Evolutionary conservation across 2,888 invertebrate genomes (phyloP).

Genomic region (Odontothrips loti): DNA sequence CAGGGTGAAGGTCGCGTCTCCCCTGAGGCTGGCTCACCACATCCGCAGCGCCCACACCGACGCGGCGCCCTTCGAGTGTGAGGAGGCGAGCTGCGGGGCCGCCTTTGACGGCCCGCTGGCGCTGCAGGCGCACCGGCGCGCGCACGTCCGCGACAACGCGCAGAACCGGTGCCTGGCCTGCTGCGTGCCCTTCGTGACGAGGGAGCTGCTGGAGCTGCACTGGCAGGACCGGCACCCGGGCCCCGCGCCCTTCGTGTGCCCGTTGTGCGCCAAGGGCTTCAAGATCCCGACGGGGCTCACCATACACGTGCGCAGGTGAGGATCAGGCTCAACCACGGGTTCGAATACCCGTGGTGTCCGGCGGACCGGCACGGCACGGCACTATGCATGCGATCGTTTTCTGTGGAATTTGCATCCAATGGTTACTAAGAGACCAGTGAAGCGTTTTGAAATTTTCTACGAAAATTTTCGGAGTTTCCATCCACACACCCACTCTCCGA

Average conservation of each 20-base stretch:
- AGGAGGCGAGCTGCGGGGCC: not conserved
- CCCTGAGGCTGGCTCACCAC: not conserved
- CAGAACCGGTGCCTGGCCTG: slow-evolving; percentile 14
- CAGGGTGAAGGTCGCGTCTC: not conserved
- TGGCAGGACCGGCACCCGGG: not conserved
- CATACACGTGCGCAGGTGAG: not conserved
- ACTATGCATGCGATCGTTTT: no score
- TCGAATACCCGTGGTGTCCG: no score
- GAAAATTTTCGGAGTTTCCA: no score
- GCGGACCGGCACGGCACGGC: no score
- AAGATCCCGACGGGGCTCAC: not conserved
- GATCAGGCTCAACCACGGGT: not conserved
- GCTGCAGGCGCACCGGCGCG: not conserved
- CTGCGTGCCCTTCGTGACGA: not conserved
- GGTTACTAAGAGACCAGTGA: no score
- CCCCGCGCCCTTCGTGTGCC: not conserved
- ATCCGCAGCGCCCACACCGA: not conserved
- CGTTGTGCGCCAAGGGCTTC: not conserved
- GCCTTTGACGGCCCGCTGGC: not conserved
- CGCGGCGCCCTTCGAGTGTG: not conserved
- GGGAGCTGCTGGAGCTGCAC: not conserved
- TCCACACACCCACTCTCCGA: no score
- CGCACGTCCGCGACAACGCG: not conserved
- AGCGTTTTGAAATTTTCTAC: no score
- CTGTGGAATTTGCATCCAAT: not conserved